These are phyloP conservation scores for Petrolisthes manimaculis DNA, from an alignment of 2,888 invertebrate genomes.

Conservation along the genomic window DNA sequence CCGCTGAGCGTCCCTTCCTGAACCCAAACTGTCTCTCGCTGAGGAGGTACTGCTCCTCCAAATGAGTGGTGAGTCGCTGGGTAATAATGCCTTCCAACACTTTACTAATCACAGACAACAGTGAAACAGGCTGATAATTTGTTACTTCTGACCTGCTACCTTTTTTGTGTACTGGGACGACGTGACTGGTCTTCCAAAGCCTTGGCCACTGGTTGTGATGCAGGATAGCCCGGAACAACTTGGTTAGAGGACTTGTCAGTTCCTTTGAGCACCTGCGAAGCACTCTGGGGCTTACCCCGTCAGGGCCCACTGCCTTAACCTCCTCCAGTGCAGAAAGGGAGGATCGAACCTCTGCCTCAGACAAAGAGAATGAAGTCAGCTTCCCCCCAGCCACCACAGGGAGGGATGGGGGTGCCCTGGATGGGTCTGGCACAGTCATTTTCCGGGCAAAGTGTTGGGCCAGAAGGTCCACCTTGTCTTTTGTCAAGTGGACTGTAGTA, in stretches of 20 bases:
- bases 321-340: not conserved
- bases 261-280: not conserved
- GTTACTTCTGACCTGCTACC: not conserved
- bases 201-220: not conserved
- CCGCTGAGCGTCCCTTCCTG: not conserved
- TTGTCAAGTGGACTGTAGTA: not conserved
- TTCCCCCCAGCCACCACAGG: not conserved
- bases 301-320: too few species aligned
- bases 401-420: not conserved
- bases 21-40: conserved; percentile 1
- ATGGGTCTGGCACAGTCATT: not conserved
- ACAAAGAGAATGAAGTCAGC: not conserved
- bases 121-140: not conserved
- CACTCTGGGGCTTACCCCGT: too few species aligned
- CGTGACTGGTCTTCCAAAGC: not conserved
- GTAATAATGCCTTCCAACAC: not conserved
- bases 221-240: not conserved
- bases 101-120: not conserved
- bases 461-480: not conserved
- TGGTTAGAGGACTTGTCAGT: not conserved
- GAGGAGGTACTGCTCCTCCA: conserved; percentile 1
- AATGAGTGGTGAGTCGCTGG: not conserved
- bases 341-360: not conserved
- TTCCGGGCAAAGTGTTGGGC: not conserved
- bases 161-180: conserved; percentile 16